These are phyloP conservation scores for Cottoperca gobio DNA, from an alignment of 2,797 vertebrate genomes.

Conservation along the genomic window DNA sequence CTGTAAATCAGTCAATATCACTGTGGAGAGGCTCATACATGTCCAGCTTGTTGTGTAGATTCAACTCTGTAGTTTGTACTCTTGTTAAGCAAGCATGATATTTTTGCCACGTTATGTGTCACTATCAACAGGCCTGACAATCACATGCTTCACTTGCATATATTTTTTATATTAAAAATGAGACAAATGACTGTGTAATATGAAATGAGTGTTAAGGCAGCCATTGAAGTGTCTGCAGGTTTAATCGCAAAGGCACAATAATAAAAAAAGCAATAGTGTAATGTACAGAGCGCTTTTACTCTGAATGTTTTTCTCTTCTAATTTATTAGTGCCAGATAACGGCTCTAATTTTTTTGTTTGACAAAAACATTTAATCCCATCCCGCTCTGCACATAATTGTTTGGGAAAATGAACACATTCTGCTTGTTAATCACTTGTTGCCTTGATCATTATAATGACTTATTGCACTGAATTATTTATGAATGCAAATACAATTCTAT, in stretches of 20 bases:
- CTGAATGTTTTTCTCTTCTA: not conserved
- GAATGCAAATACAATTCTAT: constrained; percentile 39
- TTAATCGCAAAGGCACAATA: not conserved
- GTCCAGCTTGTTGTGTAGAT: not conserved
- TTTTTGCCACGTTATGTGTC: not conserved
- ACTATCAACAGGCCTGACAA: not conserved
- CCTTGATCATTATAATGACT: constrained; percentile 31
- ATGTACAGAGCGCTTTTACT: not conserved
- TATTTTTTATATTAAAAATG: not conserved
- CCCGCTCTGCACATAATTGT: constrained; percentile 24
- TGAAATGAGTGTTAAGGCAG: not conserved
- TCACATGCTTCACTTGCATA: not conserved
- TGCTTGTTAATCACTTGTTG: constrained; percentile 20
- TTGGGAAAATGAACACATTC: not conserved
- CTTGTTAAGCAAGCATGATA: not conserved
- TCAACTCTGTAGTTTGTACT: not conserved
- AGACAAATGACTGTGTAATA: not conserved
- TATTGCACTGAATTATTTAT: constrained; percentile 22
- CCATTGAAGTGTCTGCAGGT: not conserved
- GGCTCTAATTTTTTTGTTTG: constrained; percentile 13
- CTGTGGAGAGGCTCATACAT: not conserved
- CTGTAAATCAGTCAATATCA: not conserved
- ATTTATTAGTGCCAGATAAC: constrained; percentile 22
- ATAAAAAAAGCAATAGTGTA: no score
- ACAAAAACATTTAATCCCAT: not conserved